phyloP scores from a whole-genome alignment of 1,140 invertebrate genomes.

The Drosophila lini region DNA sequence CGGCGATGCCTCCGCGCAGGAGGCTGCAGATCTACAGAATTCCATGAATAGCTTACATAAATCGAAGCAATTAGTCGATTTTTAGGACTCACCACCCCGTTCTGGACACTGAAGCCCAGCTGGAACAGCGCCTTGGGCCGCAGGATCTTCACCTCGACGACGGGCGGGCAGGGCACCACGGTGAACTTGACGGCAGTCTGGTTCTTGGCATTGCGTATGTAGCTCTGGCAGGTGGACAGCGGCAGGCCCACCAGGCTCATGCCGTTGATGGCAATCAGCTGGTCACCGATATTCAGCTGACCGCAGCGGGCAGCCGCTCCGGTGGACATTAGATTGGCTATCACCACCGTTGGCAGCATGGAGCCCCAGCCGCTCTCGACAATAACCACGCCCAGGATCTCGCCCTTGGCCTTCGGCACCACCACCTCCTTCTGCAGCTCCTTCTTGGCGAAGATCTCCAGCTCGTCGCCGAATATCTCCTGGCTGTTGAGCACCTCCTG shows the following conservation, averaged over 20 bases:
- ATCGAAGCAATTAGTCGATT: background rate
- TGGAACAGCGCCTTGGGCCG: slow-evolving; percentile 99
- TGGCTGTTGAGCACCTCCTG: slow-evolving; percentile 99
- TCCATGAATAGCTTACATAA: background rate
- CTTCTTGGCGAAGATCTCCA: slow-evolving; percentile 99
- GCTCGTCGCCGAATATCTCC: slow-evolving; percentile 99
- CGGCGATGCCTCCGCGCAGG: slow-evolving; percentile 98
- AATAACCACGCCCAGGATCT: slow-evolving; percentile 99
- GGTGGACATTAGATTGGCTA: slow-evolving; percentile 97
- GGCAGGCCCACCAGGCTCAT: slow-evolving; percentile 98
- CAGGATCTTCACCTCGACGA: slow-evolving; percentile 99
- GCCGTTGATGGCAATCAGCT: slow-evolving; percentile 99
- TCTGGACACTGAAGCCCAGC: slow-evolving; percentile 99
- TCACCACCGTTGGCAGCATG: slow-evolving; percentile 99
- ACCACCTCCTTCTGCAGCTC: slow-evolving; percentile 99
- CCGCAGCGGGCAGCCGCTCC: slow-evolving; percentile 98
- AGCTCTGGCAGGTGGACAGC: slow-evolving; percentile 98
- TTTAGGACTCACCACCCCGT: slow-evolving; percentile 95
- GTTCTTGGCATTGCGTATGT: slow-evolving; percentile 99
- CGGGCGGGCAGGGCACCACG: slow-evolving; percentile 99
- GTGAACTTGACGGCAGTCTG: slow-evolving; percentile 99
- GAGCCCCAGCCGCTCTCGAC: slow-evolving; percentile 99
- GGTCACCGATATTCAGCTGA: slow-evolving; percentile 99
- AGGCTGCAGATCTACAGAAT: slow-evolving; percentile 96
- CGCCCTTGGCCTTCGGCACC: slow-evolving; percentile 98